These are phyloP conservation scores for Hirtodrosophila confusa DNA, from an alignment of 2,888 invertebrate genomes.

Conservation along the genomic window DNA sequence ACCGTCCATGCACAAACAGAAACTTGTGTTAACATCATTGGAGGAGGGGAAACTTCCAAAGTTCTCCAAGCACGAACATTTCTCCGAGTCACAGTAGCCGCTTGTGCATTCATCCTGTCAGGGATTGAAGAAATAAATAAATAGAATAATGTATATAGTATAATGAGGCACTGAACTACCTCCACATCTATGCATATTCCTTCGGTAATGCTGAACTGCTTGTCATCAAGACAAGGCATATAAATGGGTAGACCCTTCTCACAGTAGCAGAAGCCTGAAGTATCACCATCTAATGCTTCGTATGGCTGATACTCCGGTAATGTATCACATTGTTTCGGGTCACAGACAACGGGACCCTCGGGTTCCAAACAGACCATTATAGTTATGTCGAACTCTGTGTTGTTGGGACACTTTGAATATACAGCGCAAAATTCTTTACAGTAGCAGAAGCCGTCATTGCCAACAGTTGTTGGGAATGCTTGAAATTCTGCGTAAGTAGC, in stretches of 20 bases:
- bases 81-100: constrained; percentile 21
- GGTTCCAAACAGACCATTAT: constrained; percentile 20
- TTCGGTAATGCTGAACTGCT: not conserved
- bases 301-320: constrained; percentile 16
- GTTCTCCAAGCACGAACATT: constrained; percentile 15
- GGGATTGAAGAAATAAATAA: not conserved
- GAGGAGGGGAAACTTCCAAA: constrained; percentile 18
- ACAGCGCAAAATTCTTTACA: constrained; percentile 51
- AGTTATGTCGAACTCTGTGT: constrained; percentile 32
- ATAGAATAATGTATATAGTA: not conserved
- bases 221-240: constrained; percentile 19
- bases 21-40: constrained; percentile 30
- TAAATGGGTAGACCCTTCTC: constrained; percentile 28
- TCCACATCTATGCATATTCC: constrained; percentile 5
- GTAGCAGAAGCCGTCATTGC: constrained; percentile 61
- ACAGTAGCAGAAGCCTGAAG: constrained; percentile 71
- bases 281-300: constrained; percentile 47
- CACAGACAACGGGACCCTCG: constrained; percentile 28
- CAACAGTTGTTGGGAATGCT: constrained; percentile 34
- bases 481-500: not conserved
- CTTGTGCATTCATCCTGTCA: constrained; percentile 10
- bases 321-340: constrained; percentile 27
- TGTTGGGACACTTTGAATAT: constrained; percentile 41
- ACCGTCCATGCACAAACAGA: constrained; percentile 38
- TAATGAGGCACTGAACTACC: constrained; percentile 11